Base-by-base conservation (phyloP, 2,113 vertebrate genomes). In the Narcine bancroftii region DNA sequence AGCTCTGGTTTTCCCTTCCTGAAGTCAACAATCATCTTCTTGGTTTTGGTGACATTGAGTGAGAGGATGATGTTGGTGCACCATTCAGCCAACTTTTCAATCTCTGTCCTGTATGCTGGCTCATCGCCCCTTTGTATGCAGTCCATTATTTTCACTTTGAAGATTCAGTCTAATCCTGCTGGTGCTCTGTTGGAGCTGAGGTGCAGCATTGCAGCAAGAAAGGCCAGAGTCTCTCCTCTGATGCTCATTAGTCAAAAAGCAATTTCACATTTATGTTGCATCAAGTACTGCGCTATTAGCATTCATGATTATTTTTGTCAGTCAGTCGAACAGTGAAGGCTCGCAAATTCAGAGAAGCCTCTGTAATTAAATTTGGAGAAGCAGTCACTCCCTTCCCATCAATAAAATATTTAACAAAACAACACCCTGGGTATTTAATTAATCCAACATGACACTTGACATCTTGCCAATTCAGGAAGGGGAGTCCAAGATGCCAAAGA, bases 341-440 rank as follows among this genome's bases (percentile, higher is more conserved):
- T 39, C 89, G 71, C 63, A 26, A 29, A 29, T 65, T 91, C 26
- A 15, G 29, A 47, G 10, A 11, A 7, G 39, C 29, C 9, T 65
- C 36, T 89, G 42, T 91, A 91, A 91, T 91, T 91, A 91, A 69
- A 47, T 45, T 11, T 29, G 42, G 19, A 39, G 42, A 69, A 11
- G 39, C 36, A 45, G 65, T 69, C 26, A 69, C 65, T 91, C 39
- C 65, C 89, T 71, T 69, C 65, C 17, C 21, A 69, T 47, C 24
- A 71, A 60, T 60, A 36, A 87, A 87, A 9, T 60, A 17, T 10
- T 63, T 87, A 91, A 65, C 29, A 91, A 91, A 71, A 71, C 89
- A 47, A 24, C 29, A 29, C 42, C 11, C 65, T 63, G n/a, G 53
- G 29, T 56, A 21, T 60, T 87, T 87, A 60, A n/a, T 71, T 71